Evolutionary conservation across 2,888 invertebrate genomes (phyloP).

Genomic region (Asteroscopus sphinx): DNA sequence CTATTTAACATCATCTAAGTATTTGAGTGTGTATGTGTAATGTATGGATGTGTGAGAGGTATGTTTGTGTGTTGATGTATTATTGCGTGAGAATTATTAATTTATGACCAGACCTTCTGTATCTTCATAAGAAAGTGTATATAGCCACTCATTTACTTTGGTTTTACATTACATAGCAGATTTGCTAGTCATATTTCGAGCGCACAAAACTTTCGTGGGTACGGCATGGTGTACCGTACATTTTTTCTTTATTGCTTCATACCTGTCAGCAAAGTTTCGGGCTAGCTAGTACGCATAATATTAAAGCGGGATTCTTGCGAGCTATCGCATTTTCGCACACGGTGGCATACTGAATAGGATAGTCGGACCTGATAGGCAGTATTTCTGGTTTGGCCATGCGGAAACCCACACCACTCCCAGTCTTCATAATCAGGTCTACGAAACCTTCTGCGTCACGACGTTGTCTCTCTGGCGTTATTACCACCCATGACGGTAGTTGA

Average conservation of each 20-base stretch:
- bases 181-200: slow-evolving; percentile 90
- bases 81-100: too few species aligned
- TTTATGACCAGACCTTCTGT: too few species aligned
- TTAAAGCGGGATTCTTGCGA: slow-evolving; percentile 89
- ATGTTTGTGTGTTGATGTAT: too few species aligned
- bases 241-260: slow-evolving; percentile 96
- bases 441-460: slow-evolving; percentile 83
- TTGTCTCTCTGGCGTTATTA: slow-evolving; percentile 82
- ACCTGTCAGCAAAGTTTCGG: slow-evolving; percentile 91
- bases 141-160: too few species aligned
- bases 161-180: slow-evolving; percentile 92
- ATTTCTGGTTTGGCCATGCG: slow-evolving; percentile 80
- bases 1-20: too few species aligned
- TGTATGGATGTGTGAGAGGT: too few species aligned
- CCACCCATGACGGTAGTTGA: slow-evolving; percentile 80
- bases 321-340: slow-evolving; percentile 90
- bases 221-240: slow-evolving; percentile 93
- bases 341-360: slow-evolving; percentile 89
- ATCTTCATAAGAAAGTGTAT: too few species aligned
- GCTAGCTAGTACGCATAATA: slow-evolving; percentile 92
- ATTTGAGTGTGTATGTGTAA: too few species aligned
- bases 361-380: slow-evolving; percentile 89
- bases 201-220: slow-evolving; percentile 91
- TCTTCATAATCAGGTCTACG: slow-evolving; percentile 79
- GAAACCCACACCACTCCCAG: slow-evolving; percentile 81